Conservation (phyloP, 1,140 invertebrate species). For the Heliconius himera region DNA sequence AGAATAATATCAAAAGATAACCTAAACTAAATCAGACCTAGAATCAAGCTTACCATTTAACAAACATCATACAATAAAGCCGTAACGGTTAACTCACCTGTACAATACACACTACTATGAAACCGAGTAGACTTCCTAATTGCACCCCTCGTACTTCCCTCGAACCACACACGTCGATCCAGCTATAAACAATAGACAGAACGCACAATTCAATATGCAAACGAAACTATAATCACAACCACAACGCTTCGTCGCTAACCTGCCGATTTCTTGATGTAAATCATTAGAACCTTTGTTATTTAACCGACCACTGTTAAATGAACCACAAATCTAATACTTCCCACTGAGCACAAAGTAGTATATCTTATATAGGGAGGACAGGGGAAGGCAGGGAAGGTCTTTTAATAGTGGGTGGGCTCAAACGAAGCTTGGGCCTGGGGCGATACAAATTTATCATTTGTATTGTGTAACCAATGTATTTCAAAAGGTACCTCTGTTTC, state of each 20-base stretch:
- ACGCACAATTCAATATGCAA: slow-evolving; percentile 78
- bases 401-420: slow-evolving; percentile 48
- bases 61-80: slow-evolving; percentile 14
- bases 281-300: slow-evolving; percentile 73
- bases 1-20: too few species aligned
- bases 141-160: slow-evolving; percentile 38
- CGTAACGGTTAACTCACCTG: neutral
- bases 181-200: slow-evolving; percentile 73
- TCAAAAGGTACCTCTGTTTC: slow-evolving; percentile 52
- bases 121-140: slow-evolving; percentile 35
- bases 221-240: slow-evolving; percentile 68
- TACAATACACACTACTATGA: neutral
- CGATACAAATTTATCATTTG: slow-evolving; percentile 71
- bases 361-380: slow-evolving; percentile 29
- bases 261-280: slow-evolving; percentile 75
- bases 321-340: slow-evolving; percentile 46
- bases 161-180: slow-evolving; percentile 67
- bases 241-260: slow-evolving; percentile 78
- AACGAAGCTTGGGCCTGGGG: slow-evolving; percentile 60
- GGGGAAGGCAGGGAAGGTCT: slow-evolving; percentile 47
- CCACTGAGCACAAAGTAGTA: slow-evolving; percentile 28
- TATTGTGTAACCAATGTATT: slow-evolving; percentile 63
- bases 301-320: slow-evolving; percentile 54
- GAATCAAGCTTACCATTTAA: neutral
- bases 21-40: too few species aligned